Evolutionary conservation across 2,888 invertebrate species (phyloP).

Genomic region (Cephonodes hylas): DNA sequence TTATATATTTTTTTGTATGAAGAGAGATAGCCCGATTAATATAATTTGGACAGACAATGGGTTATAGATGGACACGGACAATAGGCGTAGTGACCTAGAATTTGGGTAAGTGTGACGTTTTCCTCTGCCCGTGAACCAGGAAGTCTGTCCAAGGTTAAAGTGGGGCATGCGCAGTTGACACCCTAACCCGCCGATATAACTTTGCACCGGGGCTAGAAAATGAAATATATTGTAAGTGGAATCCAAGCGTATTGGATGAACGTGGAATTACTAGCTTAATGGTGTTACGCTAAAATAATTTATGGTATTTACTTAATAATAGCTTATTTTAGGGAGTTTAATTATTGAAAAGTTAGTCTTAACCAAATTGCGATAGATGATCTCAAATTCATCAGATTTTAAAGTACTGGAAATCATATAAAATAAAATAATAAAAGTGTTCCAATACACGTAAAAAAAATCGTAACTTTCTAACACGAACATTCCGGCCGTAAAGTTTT

Average conservation of each 20-base stretch:
- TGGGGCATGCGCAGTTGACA: slow-evolving; percentile 55
- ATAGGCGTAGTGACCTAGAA: slow-evolving; percentile 68
- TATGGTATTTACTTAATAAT: too few species aligned
- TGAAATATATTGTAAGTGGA: not conserved
- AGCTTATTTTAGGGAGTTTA: too few species aligned
- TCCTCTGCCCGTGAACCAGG: slow-evolving; percentile 72
- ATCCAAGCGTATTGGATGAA: not conserved
- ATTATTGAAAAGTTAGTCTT: too few species aligned
- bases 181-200: slow-evolving; percentile 37
- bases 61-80: slow-evolving; percentile 13
- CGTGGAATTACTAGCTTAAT: too few species aligned
- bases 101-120: slow-evolving; percentile 48
- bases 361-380: too few species aligned
- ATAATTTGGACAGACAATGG: not conserved
- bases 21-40: not conserved
- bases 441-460: too few species aligned
- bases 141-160: slow-evolving; percentile 66
- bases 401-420: too few species aligned
- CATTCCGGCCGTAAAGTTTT: not conserved
- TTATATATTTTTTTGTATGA: not conserved
- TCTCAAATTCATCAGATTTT: too few species aligned
- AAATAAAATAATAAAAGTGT: too few species aligned
- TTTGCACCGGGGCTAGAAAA: slow-evolving; percentile 32
- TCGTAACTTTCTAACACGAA: too few species aligned
- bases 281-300: too few species aligned